Percentiles rank a stretch among this genome's conserved stretches.
These are phyloP conservation scores for Acomys russatus DNA, from an alignment of 2,797 vertebrate genomes.

Conservation along the genomic window DNA sequence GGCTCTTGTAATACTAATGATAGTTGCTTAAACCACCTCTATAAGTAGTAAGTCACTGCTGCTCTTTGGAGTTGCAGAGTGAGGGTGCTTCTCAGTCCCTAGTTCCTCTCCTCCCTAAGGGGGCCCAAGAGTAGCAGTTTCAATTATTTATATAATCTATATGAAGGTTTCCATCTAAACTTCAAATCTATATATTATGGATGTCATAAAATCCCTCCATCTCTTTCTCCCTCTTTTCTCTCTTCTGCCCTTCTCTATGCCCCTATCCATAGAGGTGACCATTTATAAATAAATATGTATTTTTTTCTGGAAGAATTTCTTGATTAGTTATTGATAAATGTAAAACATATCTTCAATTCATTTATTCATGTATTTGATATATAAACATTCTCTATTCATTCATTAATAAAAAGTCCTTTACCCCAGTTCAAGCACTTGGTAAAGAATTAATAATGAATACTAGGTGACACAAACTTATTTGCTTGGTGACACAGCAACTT, in stretches of 20 bases:
- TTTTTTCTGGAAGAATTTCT: conserved; percentile 28
- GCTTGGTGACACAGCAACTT: conserved; percentile 84
- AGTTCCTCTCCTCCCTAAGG: neutral
- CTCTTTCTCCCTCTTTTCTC: too few species aligned
- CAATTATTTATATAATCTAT: conserved; percentile 24
- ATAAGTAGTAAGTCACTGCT: neutral
- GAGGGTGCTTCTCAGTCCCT: neutral
- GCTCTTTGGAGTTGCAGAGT: neutral
- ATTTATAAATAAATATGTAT: neutral
- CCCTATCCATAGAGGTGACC: neutral
- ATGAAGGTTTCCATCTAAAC: conserved; percentile 1
- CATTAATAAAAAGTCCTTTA: conserved; percentile 96
- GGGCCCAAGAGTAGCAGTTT: neutral
- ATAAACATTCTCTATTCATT: conserved; percentile 87
- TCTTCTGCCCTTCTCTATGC: neutral
- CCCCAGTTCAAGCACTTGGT: conserved; percentile 88
- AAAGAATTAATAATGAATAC: conserved; percentile 88
- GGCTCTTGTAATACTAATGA: neutral
- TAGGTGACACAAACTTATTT: conserved; percentile 89
- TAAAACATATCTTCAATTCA: neutral
- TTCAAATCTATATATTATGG: neutral
- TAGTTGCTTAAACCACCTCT: neutral
- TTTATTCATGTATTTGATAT: neutral
- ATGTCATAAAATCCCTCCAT: neutral
- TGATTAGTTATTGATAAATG: neutral